Base-by-base conservation (phyloP, 2,113 vertebrate species). In the Grallaria varia region DNA sequence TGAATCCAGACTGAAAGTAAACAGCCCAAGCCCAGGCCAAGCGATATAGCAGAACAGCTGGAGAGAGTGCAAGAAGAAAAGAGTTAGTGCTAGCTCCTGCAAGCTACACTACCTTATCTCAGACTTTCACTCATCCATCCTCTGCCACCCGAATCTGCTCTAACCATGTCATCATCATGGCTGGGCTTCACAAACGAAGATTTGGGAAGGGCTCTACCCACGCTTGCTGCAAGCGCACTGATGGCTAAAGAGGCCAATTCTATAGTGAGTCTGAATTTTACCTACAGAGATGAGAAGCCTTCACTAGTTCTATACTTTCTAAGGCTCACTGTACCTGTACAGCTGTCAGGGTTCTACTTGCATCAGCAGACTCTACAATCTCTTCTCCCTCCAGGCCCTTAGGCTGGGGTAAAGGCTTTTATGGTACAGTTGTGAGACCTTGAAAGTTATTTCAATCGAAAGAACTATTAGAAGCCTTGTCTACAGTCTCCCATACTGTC, bases 401-500 rank as follows among this genome's bases (percentile, higher is more conserved):
- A 21, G 24, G 15, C 27, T 71, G 30, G 27, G 52, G 30, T 64
- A 17, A 58, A 80, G 75, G 12, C 7, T 49, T 28, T 33, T 12
- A 6, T 0, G 7, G 20, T 19, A 15, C 33, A 68, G 28, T 33
- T 55, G 15, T 18, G 50, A 77, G 16, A 60, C 15, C 44, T 52
- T 45, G 20, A 23, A 60, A 81, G 33, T 39, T 4, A 21, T 9
- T 74, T 50, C 14, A 12, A 39, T 12, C 9, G 9, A 64, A 89
- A 42, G 9, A 21, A 3, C 4, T 6, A 2, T 13, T 4, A 39
- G 35, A 12, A 76, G 5, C 8, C 28, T 53, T 58, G 7, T 5
- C 24, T 37, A 7, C 1, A 2, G 39, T 5, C 8, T 42, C 8
- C 30, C 8, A 7, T 12, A 4, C 4, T 25, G 4, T 35, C 6